Conservation (phyloP, 2,888 invertebrate species). For the Pogonocherus hispidulus region DNA sequence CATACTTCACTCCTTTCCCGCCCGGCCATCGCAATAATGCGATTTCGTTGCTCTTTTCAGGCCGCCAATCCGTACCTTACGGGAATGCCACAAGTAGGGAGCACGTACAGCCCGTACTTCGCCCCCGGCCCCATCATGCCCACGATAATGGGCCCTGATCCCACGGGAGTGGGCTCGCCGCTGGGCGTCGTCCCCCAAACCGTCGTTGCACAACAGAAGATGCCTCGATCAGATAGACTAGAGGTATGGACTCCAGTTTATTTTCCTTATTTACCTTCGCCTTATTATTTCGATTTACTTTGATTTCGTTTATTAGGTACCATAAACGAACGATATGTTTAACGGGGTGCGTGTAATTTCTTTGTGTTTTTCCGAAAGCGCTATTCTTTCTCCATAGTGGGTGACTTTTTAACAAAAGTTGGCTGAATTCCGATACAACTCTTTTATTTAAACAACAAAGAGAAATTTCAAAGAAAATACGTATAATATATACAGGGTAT, state of each 20-base stretch:
- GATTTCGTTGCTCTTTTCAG: conserved; percentile 69
- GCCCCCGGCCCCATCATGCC: conserved; percentile 91
- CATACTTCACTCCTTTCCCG: background rate
- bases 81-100: conserved; percentile 89
- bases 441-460: no score
- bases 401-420: no score
- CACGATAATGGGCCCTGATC: conserved; percentile 90
- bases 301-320: conserved; percentile 16
- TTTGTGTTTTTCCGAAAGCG: no score
- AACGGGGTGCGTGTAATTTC: background rate
- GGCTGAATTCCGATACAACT: no score
- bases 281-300: conserved; percentile 36
- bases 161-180: conserved; percentile 83
- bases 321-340: conserved; percentile 7
- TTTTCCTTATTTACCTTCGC: conserved; percentile 29
- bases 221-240: conserved; percentile 94
- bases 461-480: no score
- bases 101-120: conserved; percentile 93
- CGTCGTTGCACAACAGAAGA: conserved; percentile 91
- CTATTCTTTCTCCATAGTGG: no score
- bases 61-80: conserved; percentile 94
- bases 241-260: conserved; percentile 80
- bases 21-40: conserved; percentile 10
- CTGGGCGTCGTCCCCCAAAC: conserved; percentile 88
- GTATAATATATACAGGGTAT: no score